These are phyloP conservation scores for Drosophila albomicans DNA, from an alignment of 1,140 invertebrate species.

Conservation along the genomic window DNA sequence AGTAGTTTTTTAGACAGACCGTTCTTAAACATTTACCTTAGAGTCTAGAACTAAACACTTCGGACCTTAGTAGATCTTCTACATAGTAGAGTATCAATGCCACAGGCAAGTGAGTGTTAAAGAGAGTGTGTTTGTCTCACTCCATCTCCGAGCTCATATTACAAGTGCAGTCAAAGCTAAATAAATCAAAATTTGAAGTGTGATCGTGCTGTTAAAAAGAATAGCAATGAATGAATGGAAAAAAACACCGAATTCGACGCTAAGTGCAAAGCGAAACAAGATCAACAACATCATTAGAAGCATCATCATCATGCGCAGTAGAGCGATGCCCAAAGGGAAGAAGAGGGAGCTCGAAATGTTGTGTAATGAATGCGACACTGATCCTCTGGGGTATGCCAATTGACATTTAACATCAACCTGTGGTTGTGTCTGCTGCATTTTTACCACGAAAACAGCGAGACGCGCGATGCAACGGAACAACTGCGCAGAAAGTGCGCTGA, in stretches of 20 bases:
- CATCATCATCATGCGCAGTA: conserved; percentile 42
- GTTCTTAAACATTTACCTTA: background rate
- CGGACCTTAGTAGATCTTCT: background rate
- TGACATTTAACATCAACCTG: conserved; percentile 84
- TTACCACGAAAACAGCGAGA: background rate
- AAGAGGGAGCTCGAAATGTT: conserved; percentile 19
- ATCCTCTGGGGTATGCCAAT: conserved; percentile 79
- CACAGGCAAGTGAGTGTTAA: conserved; percentile 40
- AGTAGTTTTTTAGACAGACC: too few relatives aligned
- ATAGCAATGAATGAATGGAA: conserved; percentile 3
- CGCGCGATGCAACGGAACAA: conserved; percentile 56
- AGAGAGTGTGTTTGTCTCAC: conserved; percentile 8
- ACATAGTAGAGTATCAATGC: background rate
- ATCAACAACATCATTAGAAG: conserved; percentile 78
- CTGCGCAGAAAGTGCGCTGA: conserved; percentile 53
- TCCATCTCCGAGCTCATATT: conserved; percentile 50
- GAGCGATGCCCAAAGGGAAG: background rate
- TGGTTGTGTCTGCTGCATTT: conserved; percentile 42
- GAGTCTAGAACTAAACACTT: background rate
- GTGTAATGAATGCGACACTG: conserved; percentile 73
- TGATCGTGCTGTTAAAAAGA: conserved; percentile 19
- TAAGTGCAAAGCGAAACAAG: conserved; percentile 76
- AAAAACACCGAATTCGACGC: conserved; percentile 34
- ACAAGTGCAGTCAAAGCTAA: conserved; percentile 73
- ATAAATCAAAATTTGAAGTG: conserved; percentile 74